Conservation (phyloP, 2,888 invertebrate genomes). For the Heliconius ismenius region DNA sequence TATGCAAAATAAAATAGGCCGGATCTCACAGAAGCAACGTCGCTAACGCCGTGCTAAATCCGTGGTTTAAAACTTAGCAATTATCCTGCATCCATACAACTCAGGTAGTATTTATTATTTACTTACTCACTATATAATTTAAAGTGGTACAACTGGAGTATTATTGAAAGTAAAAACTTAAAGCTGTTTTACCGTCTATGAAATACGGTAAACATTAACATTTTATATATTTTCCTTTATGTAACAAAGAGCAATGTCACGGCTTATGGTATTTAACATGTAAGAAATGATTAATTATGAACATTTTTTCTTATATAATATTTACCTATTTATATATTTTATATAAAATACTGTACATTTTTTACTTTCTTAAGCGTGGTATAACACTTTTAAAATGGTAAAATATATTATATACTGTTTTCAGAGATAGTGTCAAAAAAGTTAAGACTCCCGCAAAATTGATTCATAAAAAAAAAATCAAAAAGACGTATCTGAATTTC, state of each 20-base stretch:
- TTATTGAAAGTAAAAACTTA: conserved; percentile 1
- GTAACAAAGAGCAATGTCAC: conserved; percentile 37
- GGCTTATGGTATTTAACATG: background rate
- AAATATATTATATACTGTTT: background rate
- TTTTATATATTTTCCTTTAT: conserved; percentile 27
- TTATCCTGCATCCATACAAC: background rate
- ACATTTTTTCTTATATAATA: background rate
- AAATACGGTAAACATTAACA: background rate
- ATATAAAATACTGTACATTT: too few relatives aligned
- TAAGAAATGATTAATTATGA: background rate
- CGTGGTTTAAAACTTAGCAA: background rate
- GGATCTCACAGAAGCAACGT: too few relatives aligned
- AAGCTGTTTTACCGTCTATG: background rate
- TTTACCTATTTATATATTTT: background rate
- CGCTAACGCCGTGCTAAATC: background rate
- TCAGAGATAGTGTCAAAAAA: background rate
- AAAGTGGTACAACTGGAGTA: background rate
- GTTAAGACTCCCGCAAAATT: background rate
- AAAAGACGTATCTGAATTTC: background rate
- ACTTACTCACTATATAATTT: background rate
- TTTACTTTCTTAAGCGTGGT: too few relatives aligned
- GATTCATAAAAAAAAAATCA: background rate
- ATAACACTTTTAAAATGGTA: too few relatives aligned
- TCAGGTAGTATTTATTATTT: background rate
- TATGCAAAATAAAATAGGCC: too few relatives aligned